A percentile compares a stretch with the other conserved stretches of the same genome.
Evolutionary conservation across 2,888 invertebrate species (phyloP).

Genomic region (Lepidocyrtoides sp.): DNA sequence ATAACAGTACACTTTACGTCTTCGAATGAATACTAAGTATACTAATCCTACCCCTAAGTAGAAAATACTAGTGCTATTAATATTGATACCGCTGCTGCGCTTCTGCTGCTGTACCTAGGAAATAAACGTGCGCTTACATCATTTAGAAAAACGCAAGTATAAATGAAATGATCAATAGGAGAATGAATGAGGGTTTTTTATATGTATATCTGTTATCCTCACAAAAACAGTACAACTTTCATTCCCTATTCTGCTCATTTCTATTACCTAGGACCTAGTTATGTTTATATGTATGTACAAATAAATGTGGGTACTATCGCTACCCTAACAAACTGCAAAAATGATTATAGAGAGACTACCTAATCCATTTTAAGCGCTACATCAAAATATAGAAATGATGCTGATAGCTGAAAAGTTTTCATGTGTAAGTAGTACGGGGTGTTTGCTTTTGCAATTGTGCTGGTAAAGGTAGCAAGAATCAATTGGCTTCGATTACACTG

Average conservation of each 20-base stretch:
- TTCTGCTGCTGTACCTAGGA: background rate
- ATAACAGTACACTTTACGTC: background rate
- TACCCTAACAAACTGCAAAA: too few relatives aligned
- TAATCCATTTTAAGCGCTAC: background rate
- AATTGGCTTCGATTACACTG: background rate
- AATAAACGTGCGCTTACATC: background rate
- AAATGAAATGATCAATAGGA: constrained; percentile 7
- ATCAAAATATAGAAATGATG: background rate
- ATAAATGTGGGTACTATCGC: too few relatives aligned
- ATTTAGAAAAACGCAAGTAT: background rate
- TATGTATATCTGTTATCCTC: too few relatives aligned
- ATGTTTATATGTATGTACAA: background rate
- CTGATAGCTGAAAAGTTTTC: background rate
- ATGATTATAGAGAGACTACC: too few relatives aligned
- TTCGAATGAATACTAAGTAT: background rate
- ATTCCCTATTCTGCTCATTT: background rate
- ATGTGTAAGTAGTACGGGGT: background rate
- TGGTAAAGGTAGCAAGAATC: background rate
- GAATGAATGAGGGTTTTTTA: background rate
- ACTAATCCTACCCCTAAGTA: background rate
- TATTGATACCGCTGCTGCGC: too few relatives aligned
- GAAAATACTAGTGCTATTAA: background rate
- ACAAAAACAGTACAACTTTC: background rate
- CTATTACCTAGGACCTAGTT: background rate
- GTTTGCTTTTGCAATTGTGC: background rate